Conservation (phyloP, 2,113 vertebrate genomes). For the Cardinalis cardinalis region DNA sequence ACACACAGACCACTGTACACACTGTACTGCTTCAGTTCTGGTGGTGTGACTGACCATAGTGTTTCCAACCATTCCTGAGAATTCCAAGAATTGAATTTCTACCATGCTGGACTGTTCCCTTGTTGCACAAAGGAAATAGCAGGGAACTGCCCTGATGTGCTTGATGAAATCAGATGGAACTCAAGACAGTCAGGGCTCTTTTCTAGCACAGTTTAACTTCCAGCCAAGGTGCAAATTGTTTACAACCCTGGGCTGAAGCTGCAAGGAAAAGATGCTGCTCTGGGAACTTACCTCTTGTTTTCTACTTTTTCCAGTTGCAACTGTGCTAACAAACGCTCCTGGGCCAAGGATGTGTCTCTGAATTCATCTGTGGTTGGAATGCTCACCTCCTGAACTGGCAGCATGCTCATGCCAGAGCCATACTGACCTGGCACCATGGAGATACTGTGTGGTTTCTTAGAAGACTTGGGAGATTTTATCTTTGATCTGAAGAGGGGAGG, state of each 20-base stretch:
- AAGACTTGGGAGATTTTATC: slow-evolving; percentile 9
- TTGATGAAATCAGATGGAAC: not conserved
- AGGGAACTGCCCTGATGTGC: not conserved
- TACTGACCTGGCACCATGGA: not conserved
- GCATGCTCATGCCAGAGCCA: not conserved
- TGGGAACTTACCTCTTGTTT: slow-evolving; percentile 66
- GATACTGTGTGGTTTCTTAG: not conserved
- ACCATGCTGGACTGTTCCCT: not conserved
- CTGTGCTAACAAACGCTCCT: slow-evolving; percentile 72
- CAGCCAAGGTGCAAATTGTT: not conserved
- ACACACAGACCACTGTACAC: not conserved
- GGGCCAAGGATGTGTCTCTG: slow-evolving; percentile 47
- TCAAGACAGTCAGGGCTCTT: not conserved
- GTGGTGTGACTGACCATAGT: not conserved
- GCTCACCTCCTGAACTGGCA: not conserved
- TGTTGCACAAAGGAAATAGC: not conserved
- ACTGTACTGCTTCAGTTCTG: not conserved
- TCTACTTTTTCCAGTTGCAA: slow-evolving; percentile 78
- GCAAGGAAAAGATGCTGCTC: not conserved
- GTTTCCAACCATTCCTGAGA: not conserved
- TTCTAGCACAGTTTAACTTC: not conserved
- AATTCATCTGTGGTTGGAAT: slow-evolving; percentile 35
- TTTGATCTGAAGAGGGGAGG: not conserved
- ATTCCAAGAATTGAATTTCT: not conserved
- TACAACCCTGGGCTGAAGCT: not conserved